A percentile compares a stretch with the other conserved stretches of the same genome.
Conservation (phyloP, 2,888 invertebrate species). For the Girardia tigrina region DNA sequence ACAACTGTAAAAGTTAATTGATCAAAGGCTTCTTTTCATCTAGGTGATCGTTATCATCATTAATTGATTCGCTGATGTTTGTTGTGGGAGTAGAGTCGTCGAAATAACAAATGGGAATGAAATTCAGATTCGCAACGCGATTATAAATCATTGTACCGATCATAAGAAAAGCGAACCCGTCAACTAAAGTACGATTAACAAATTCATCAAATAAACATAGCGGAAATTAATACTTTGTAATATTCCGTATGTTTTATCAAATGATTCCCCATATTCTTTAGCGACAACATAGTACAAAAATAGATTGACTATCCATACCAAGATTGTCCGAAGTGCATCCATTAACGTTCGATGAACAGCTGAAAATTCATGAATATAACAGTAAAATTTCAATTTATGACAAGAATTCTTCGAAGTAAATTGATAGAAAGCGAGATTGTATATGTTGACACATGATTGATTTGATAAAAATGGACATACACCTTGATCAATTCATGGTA, state of each 20-base stretch:
- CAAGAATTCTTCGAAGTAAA: no score
- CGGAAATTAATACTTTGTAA: constrained; percentile 41
- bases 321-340: constrained; percentile 44
- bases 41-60: not conserved
- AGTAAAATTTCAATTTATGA: constrained; percentile 24
- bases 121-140: constrained; percentile 39
- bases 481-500: no score
- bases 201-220: constrained; percentile 5
- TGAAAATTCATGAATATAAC: constrained; percentile 38
- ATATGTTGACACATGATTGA: no score
- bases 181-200: constrained; percentile 40
- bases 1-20: no score
- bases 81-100: not conserved
- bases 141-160: constrained; percentile 45
- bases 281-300: constrained; percentile 43
- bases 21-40: not conserved
- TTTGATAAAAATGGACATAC: no score
- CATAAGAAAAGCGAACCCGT: constrained; percentile 44
- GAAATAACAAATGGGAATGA: not conserved
- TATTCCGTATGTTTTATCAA: constrained; percentile 42
- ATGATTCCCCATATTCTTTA: constrained; percentile 38
- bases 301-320: constrained; percentile 44
- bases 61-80: not conserved
- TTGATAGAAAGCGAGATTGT: no score
- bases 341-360: constrained; percentile 45